Evolutionary conservation across 2,888 invertebrate species (phyloP).

Genomic region (Apotomis betuletana): DNA sequence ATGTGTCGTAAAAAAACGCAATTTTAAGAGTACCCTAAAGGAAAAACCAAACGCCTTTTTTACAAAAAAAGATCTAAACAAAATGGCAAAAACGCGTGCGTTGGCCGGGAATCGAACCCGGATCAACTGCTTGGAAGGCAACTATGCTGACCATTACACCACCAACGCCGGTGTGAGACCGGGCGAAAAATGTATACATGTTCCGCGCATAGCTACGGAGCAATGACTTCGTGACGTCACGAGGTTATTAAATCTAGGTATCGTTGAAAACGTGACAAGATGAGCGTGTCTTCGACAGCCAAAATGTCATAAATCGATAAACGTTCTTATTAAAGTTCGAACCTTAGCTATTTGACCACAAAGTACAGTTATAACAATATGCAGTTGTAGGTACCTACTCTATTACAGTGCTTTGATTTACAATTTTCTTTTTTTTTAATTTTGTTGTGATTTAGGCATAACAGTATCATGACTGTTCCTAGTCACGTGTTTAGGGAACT

Average conservation of each 20-base stretch:
- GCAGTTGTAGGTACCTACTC: not conserved
- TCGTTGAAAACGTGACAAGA: slow-evolving; percentile 12
- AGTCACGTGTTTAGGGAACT: no score
- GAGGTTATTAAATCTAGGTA: slow-evolving; percentile 26
- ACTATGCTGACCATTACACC: slow-evolving; percentile 85
- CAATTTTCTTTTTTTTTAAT: no score
- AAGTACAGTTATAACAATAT: not conserved
- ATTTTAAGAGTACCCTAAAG: no score
- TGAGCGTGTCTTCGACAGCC: not conserved
- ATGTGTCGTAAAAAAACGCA: no score
- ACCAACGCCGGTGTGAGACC: slow-evolving; percentile 66
- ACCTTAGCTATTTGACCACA: not conserved
- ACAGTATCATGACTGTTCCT: no score
- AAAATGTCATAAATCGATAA: not conserved
- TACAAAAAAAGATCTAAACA: not conserved
- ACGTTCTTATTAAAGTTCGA: not conserved
- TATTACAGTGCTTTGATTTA: no score
- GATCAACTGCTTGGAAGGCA: slow-evolving; percentile 85
- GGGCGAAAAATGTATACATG: slow-evolving; percentile 44
- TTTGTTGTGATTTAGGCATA: no score
- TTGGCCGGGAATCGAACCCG: slow-evolving; percentile 85
- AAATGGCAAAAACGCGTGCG: slow-evolving; percentile 68
- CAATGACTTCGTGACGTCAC: slow-evolving; percentile 27
- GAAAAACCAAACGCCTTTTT: no score
- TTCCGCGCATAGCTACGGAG: slow-evolving; percentile 17